These are phyloP conservation scores for Eciton burchellii DNA, from an alignment of 1,140 invertebrate species.

Conservation along the genomic window DNA sequence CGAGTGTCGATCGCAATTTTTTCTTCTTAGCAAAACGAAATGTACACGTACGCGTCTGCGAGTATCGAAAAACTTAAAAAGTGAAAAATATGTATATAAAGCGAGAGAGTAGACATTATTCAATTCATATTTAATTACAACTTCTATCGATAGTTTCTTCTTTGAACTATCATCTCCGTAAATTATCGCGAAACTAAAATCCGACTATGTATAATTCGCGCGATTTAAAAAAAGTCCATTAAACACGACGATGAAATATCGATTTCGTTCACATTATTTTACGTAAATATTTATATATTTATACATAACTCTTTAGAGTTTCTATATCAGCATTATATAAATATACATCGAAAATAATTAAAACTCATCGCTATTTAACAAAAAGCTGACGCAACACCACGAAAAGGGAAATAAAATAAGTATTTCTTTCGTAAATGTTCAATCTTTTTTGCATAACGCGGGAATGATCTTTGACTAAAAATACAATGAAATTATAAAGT, in stretches of 20 bases:
- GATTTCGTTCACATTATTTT: slow-evolving; percentile 20
- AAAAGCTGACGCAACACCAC: slow-evolving; percentile 34
- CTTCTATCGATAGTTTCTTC: background rate
- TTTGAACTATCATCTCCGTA: slow-evolving; percentile 3
- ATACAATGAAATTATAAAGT: slow-evolving; percentile 66
- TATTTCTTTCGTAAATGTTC: slow-evolving; percentile 48
- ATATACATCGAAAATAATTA: slow-evolving; percentile 66
- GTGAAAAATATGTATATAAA: slow-evolving; percentile 42
- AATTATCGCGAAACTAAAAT: slow-evolving; percentile 49
- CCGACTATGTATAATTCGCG: slow-evolving; percentile 6
- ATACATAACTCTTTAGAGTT: slow-evolving; percentile 53
- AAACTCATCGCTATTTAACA: slow-evolving; percentile 55
- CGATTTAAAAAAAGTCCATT: slow-evolving; percentile 32
- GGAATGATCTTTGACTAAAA: slow-evolving; percentile 69
- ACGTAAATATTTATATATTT: slow-evolving; percentile 40
- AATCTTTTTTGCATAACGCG: slow-evolving; percentile 33
- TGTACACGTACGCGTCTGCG: slow-evolving; percentile 36
- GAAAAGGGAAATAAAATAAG: slow-evolving; percentile 44
- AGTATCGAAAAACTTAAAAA: slow-evolving; percentile 54
- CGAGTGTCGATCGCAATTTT: background rate
- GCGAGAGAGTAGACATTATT: slow-evolving; percentile 35
- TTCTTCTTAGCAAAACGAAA: slow-evolving; percentile 20
- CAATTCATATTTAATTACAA: slow-evolving; percentile 25
- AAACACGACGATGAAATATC: slow-evolving; percentile 32
- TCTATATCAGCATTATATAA: slow-evolving; percentile 58